These are phyloP conservation scores for Parapsyche elsis DNA, from an alignment of 1,140 invertebrate species.

Conservation along the genomic window DNA sequence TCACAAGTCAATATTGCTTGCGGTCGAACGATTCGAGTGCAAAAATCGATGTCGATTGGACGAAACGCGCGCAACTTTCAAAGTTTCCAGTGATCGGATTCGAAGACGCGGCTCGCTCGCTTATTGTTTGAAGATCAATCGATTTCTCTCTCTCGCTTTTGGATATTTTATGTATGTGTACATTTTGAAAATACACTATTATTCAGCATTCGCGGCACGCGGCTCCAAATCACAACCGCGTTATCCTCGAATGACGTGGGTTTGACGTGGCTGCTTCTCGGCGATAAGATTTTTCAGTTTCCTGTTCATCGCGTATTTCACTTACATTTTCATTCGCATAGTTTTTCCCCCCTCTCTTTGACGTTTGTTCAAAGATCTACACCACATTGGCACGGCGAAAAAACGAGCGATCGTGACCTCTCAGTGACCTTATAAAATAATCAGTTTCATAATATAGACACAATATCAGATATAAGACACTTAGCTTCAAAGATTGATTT, in stretches of 20 bases:
- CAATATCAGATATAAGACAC: no score
- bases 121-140: no score
- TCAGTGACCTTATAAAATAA: not conserved
- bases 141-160: no score
- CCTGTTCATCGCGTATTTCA: constrained; percentile 35
- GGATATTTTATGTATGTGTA: no score
- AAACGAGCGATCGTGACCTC: not conserved
- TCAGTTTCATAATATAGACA: no score
- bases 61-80: no score
- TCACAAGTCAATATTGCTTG: not conserved
- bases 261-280: constrained; percentile 38
- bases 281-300: constrained; percentile 46
- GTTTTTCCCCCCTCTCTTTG: not conserved
- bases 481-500: no score
- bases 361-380: not conserved
- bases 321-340: constrained; percentile 40
- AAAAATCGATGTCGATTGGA: no score
- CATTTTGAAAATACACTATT: constrained; percentile 13
- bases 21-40: no score
- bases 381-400: not conserved
- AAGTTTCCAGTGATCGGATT: no score
- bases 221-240: constrained; percentile 30
- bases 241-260: constrained; percentile 42
- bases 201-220: constrained; percentile 36
- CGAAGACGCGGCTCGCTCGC: no score